Conservation (phyloP, 2,888 invertebrate genomes). For the Drosophila phalerata region DNA sequence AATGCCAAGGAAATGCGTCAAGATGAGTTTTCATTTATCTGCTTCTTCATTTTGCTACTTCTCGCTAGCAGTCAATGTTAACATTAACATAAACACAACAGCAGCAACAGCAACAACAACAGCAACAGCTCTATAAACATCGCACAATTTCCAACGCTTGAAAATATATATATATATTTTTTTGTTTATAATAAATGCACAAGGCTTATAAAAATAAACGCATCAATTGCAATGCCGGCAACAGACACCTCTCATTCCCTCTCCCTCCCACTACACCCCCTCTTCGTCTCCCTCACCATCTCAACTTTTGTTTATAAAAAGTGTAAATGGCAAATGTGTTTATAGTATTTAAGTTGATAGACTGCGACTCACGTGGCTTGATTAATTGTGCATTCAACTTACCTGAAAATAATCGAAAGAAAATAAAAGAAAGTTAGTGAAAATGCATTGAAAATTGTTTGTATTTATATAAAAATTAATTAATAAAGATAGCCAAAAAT, state of each 20-base stretch:
- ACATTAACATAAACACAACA: slow-evolving; percentile 60
- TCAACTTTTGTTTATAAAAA: slow-evolving; percentile 46
- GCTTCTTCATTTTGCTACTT: slow-evolving; percentile 20
- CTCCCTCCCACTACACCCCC: background rate
- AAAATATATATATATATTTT: slow-evolving; percentile 25
- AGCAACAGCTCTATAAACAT: slow-evolving; percentile 45
- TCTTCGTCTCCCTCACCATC: background rate
- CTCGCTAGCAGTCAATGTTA: slow-evolving; percentile 70
- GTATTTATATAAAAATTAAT: slow-evolving; percentile 3
- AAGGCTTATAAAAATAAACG: slow-evolving; percentile 75
- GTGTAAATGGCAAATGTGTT: slow-evolving; percentile 57
- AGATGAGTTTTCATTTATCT: slow-evolving; percentile 27
- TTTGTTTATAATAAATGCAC: slow-evolving; percentile 78
- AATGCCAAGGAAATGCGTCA: slow-evolving; percentile 72
- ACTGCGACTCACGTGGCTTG: slow-evolving; percentile 68
- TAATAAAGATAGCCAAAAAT: background rate
- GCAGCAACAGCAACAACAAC: slow-evolving; percentile 14
- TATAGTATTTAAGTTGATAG: slow-evolving; percentile 32
- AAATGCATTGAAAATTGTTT: slow-evolving; percentile 33
- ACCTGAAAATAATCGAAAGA: slow-evolving; percentile 56
- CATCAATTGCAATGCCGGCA: slow-evolving; percentile 57
- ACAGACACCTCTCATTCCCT: background rate
- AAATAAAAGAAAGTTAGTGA: slow-evolving; percentile 49
- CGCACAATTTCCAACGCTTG: slow-evolving; percentile 32
- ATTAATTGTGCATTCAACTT: slow-evolving; percentile 70